A percentile compares a stretch with the other conserved stretches of the same genome.
Evolutionary conservation across 1,140 invertebrate genomes (phyloP).

Genomic region (Whitmania pigra): DNA sequence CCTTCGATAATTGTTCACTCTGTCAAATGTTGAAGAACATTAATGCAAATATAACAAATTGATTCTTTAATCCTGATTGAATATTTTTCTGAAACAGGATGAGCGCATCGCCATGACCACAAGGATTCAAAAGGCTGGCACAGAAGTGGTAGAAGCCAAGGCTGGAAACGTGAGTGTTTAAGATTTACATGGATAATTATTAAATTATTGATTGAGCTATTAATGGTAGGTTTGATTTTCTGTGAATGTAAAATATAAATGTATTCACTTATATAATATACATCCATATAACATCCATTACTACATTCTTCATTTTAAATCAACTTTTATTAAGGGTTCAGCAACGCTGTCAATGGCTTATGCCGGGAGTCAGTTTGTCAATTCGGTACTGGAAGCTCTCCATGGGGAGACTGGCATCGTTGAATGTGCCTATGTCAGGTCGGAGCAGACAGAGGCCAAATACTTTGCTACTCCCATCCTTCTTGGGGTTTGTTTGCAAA

Average conservation of each 20-base stretch:
- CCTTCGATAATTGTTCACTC: no score
- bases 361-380: constrained; percentile 80
- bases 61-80: background rate
- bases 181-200: no score
- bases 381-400: constrained; percentile 60
- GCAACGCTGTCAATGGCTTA: constrained; percentile 98
- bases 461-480: constrained; percentile 90
- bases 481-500: constrained; percentile 63
- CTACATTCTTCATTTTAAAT: no score
- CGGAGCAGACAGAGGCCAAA: constrained; percentile 61
- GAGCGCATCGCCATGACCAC: constrained; percentile 32
- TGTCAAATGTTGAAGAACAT: background rate
- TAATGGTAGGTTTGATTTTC: no score
- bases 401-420: constrained; percentile 75
- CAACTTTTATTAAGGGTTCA: constrained; percentile 54
- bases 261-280: no score
- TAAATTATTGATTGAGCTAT: no score
- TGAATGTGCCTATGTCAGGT: constrained; percentile 85
- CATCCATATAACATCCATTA: no score
- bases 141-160: constrained; percentile 97
- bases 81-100: constrained; percentile 29
- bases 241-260: no score
- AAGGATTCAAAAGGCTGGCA: constrained; percentile 73
- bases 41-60: background rate
- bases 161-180: constrained; percentile 62